Evolutionary conservation across 2,113 vertebrate species (phyloP).

Genomic region (Suncus etruscus): DNA sequence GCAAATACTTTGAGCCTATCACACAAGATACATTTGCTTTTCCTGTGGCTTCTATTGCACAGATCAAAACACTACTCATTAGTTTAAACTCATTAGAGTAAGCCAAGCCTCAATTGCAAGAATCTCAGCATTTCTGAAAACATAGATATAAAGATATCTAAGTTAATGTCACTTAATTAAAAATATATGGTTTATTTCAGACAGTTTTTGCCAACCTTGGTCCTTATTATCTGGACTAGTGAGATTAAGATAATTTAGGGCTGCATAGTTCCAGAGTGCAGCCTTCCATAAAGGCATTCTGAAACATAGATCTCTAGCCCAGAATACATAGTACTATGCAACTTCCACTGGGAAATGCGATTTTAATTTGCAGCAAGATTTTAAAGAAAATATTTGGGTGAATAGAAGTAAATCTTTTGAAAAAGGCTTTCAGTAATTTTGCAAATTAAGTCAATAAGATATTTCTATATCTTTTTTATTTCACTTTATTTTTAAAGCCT

Average conservation of each 20-base stretch:
- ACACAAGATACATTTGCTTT: constrained; percentile 51
- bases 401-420: constrained; percentile 49
- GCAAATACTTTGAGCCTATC: constrained; percentile 13
- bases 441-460: neutral
- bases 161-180: constrained; percentile 78
- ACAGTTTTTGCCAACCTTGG: constrained; percentile 55
- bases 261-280: constrained; percentile 57
- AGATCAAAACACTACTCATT: constrained; percentile 70
- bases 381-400: constrained; percentile 55
- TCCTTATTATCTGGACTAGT: constrained; percentile 69
- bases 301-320: neutral
- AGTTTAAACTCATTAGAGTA: constrained; percentile 70
- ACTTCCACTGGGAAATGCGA: constrained; percentile 19
- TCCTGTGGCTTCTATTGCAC: neutral
- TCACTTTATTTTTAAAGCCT: too few relatives aligned
- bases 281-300: constrained; percentile 42
- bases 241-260: constrained; percentile 71
- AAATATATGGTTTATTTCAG: constrained; percentile 72
- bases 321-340: neutral
- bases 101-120: constrained; percentile 48
- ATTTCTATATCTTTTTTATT: neutral
- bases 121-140: constrained; percentile 77
- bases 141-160: constrained; percentile 65
- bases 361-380: constrained; percentile 63
- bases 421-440: constrained; percentile 33